These are phyloP conservation scores for Crypturellus tataupa DNA, from an alignment of 2,797 vertebrate genomes.

Conservation along the genomic window DNA sequence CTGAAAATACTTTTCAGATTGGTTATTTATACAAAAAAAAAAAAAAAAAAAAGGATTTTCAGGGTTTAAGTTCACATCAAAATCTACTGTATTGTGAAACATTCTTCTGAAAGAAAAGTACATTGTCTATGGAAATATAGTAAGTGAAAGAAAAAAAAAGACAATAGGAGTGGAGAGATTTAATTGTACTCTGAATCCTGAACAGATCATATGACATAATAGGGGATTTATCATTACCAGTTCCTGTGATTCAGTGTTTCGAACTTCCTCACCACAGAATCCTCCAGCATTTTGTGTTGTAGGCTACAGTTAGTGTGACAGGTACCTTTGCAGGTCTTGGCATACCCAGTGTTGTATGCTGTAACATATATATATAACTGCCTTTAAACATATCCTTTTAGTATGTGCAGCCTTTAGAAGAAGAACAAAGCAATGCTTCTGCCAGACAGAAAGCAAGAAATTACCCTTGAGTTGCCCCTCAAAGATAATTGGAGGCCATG, in stretches of 20 bases:
- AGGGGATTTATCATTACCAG: neutral
- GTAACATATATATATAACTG: neutral
- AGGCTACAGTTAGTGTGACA: neutral
- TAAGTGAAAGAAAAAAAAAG: neutral
- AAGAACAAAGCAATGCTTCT: neutral
- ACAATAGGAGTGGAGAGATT: neutral
- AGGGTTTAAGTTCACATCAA: neutral
- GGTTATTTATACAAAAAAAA: neutral
- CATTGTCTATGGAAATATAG: neutral
- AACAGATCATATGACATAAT: neutral
- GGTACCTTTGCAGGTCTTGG: neutral
- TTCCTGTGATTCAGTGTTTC: slow-evolving; percentile 13
- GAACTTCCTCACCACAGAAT: neutral
- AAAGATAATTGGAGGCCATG: neutral
- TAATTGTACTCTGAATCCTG: slow-evolving; percentile 29
- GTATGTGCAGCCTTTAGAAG: neutral
- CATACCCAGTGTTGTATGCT: neutral
- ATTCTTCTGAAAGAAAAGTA: neutral
- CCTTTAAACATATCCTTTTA: neutral
- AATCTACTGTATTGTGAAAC: neutral
- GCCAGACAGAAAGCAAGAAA: neutral
- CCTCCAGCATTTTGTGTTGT: neutral
- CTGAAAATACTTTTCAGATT: neutral
- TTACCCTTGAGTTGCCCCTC: neutral
- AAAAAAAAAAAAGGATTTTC: neutral